Conservation (phyloP, 2,113 vertebrate genomes). For the Sander lucioperca region DNA sequence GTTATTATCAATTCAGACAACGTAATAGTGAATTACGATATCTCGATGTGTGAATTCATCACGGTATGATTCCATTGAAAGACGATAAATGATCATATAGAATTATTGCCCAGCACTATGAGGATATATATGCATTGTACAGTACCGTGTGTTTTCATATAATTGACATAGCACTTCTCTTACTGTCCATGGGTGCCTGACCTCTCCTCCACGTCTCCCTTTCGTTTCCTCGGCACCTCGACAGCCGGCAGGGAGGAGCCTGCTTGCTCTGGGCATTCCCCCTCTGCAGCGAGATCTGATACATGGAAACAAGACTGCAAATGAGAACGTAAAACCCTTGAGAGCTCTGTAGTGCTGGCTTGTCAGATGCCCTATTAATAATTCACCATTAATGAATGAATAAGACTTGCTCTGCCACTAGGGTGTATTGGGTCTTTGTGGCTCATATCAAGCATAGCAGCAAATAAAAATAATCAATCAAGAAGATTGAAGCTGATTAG, state of each 20-base stretch:
- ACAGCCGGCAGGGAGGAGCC: slow-evolving; percentile 38
- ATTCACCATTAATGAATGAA: slow-evolving; percentile 16
- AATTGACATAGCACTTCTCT: slow-evolving; percentile 20
- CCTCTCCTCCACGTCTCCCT: slow-evolving; percentile 70
- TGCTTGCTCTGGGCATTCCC: slow-evolving; percentile 32
- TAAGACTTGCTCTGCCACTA: neutral
- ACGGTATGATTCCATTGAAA: too few species aligned
- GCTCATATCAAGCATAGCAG: too few species aligned
- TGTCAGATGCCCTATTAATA: neutral
- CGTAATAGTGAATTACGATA: too few species aligned
- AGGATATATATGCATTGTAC: neutral
- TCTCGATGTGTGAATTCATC: too few species aligned
- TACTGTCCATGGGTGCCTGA: slow-evolving; percentile 50
- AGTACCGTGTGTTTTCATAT: neutral
- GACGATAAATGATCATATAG: too few species aligned
- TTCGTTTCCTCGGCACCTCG: slow-evolving; percentile 77
- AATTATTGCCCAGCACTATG: too few species aligned
- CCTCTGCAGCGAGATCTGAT: slow-evolving; percentile 53
- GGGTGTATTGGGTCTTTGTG: neutral
- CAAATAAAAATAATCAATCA: neutral
- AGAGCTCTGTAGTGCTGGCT: neutral
- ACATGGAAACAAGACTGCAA: slow-evolving; percentile 22
- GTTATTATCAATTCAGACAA: too few species aligned
- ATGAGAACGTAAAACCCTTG: neutral
- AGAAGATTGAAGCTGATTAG: neutral